These are phyloP conservation scores for Asteroscopus sphinx DNA, from an alignment of 2,888 invertebrate species.

Conservation along the genomic window DNA sequence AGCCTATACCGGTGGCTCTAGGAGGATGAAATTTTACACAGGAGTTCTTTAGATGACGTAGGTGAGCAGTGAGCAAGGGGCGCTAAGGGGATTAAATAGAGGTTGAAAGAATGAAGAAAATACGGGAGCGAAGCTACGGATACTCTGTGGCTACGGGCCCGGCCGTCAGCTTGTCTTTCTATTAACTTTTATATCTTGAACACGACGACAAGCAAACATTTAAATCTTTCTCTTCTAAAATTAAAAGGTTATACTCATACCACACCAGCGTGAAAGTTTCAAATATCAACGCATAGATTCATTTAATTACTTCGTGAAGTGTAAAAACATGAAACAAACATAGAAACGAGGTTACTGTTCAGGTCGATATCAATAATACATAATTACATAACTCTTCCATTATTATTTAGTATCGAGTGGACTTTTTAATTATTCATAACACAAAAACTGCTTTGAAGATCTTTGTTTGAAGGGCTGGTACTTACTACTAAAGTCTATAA, in stretches of 20 bases:
- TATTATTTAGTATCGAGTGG: conserved; percentile 44
- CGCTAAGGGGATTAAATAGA: too few relatives aligned
- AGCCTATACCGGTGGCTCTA: too few relatives aligned
- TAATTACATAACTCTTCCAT: conserved; percentile 46
- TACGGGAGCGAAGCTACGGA: too few relatives aligned
- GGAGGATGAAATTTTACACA: too few relatives aligned
- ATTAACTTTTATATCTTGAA: not conserved
- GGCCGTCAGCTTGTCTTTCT: too few relatives aligned
- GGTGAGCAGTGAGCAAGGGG: too few relatives aligned
- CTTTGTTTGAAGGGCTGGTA: conserved; percentile 20
- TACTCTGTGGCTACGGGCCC: too few relatives aligned
- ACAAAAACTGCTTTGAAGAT: conserved; percentile 29
- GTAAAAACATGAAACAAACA: conserved; percentile 24
- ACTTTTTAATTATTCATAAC: conserved; percentile 49
- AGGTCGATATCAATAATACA: conserved; percentile 40
- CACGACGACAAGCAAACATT: not conserved
- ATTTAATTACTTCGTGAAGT: conserved; percentile 15
- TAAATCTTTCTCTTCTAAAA: not conserved
- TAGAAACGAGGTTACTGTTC: conserved; percentile 36
- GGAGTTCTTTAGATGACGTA: too few relatives aligned
- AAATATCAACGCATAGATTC: conserved; percentile 7
- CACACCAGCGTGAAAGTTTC: not conserved
- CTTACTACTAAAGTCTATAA: not conserved
- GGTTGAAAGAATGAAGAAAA: too few relatives aligned
- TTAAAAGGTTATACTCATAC: not conserved